These are phyloP conservation scores for Chloroclystis v-ata DNA, from an alignment of 2,888 invertebrate species.

Conservation along the genomic window DNA sequence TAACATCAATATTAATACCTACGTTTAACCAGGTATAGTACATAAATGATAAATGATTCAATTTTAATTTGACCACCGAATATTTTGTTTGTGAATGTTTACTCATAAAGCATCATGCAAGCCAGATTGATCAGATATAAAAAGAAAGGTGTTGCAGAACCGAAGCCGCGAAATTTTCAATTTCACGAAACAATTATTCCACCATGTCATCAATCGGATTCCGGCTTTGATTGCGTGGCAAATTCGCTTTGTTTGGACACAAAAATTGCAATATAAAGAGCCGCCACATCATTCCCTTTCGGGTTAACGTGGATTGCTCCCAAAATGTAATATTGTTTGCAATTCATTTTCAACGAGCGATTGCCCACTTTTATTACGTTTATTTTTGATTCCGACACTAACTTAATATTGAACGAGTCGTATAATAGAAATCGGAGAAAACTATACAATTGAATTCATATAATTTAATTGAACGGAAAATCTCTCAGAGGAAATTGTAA, in stretches of 20 bases:
- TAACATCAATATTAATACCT: too few species aligned
- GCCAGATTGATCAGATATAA: background rate
- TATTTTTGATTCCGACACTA: conserved; percentile 60
- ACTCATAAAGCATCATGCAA: background rate
- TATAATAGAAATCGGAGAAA: conserved; percentile 48
- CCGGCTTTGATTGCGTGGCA: conserved; percentile 78
- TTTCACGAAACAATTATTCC: conserved; percentile 77
- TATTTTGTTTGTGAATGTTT: too few species aligned
- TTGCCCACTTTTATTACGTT: conserved; percentile 68
- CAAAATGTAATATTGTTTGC: conserved; percentile 77
- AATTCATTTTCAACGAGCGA: conserved; percentile 72
- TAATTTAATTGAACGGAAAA: conserved; percentile 66
- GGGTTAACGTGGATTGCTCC: conserved; percentile 77
- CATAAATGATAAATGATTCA: too few species aligned
- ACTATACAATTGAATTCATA: conserved; percentile 58
- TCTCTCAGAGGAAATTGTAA: conserved; percentile 57
- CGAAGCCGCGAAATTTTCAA: conserved; percentile 71
- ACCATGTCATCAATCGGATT: conserved; percentile 78
- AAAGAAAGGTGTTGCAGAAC: conserved; percentile 54
- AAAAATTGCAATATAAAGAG: conserved; percentile 79
- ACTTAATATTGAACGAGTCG: conserved; percentile 55
- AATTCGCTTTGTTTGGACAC: conserved; percentile 78
- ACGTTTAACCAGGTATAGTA: too few species aligned
- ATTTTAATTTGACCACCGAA: too few species aligned
- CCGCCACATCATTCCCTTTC: conserved; percentile 78